Conservation (phyloP, 2,888 invertebrate species). For the Drosophila seclusa region DNA sequence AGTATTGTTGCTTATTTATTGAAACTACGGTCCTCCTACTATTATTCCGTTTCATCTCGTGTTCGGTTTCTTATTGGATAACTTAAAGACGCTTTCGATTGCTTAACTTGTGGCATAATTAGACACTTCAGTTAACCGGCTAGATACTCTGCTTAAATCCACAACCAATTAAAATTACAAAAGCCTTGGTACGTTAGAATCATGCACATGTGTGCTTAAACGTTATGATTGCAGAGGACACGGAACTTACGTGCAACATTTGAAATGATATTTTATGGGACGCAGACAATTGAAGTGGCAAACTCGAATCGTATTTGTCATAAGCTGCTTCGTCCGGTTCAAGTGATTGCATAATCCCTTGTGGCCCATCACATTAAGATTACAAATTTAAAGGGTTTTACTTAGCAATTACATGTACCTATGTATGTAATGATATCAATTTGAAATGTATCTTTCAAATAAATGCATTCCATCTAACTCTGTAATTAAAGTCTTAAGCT, state of each 20-base stretch:
- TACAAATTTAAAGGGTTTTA: constrained; percentile 51
- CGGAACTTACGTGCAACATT: constrained; percentile 68
- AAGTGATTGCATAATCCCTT: constrained; percentile 55
- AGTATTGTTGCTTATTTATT: background rate
- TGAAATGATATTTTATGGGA: constrained; percentile 68
- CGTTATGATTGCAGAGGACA: constrained; percentile 37
- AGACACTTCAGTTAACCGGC: constrained; percentile 36
- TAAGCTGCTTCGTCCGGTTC: constrained; percentile 50
- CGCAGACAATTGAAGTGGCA: constrained; percentile 44
- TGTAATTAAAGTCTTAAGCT: constrained; percentile 56
- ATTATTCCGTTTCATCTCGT: background rate
- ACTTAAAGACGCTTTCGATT: constrained; percentile 33
- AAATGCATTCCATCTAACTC: constrained; percentile 31
- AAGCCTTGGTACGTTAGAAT: constrained; percentile 47
- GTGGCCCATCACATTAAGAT: constrained; percentile 31
- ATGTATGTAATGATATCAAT: background rate
- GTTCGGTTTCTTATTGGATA: constrained; percentile 36
- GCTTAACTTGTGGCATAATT: background rate
- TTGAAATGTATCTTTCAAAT: constrained; percentile 43
- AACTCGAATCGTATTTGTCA: constrained; percentile 55
- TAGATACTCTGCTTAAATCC: constrained; percentile 39
- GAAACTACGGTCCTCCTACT: background rate
- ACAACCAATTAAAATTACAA: constrained; percentile 64
- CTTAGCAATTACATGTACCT: constrained; percentile 55
- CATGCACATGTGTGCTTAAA: constrained; percentile 1